Conservation (phyloP, 1,140 invertebrate species). For the Lepidotrigona ventralis region DNA sequence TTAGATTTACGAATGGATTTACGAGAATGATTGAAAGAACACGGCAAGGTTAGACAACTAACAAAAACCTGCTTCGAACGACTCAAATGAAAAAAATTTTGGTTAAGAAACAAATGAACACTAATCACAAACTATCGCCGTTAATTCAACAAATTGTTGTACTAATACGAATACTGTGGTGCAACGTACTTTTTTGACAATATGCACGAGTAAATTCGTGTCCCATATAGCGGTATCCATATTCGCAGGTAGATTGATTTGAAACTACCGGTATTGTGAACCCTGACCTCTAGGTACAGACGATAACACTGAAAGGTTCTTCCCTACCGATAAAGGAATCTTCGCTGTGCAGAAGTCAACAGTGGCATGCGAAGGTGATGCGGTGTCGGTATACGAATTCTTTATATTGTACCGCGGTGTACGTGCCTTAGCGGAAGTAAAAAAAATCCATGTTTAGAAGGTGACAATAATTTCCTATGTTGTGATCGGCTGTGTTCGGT, state of each 20-base stretch:
- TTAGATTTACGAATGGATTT: neutral
- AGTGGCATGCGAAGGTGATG: conserved; percentile 11
- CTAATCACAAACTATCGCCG: neutral
- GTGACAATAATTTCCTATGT: conserved; percentile 31
- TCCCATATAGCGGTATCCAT: neutral
- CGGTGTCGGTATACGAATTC: conserved; percentile 48
- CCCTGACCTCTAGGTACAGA: conserved; percentile 45
- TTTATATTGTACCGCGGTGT: conserved; percentile 22
- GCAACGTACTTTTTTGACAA: conserved; percentile 31
- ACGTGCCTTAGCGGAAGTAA: conserved; percentile 26
- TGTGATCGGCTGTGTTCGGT: conserved; percentile 35
- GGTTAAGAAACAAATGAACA: neutral
- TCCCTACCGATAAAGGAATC: conserved; percentile 27
- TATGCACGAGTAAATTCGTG: neutral
- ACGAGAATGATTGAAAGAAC: neutral
- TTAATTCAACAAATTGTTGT: neutral
- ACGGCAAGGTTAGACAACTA: neutral
- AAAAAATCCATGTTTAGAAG: conserved; percentile 39
- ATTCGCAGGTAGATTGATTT: neutral
- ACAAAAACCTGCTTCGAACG: neutral
- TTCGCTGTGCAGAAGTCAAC: conserved; percentile 5
- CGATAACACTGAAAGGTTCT: conserved; percentile 1
- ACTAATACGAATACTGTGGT: neutral
- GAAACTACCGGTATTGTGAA: conserved; percentile 5
- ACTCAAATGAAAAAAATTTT: neutral